Base-by-base conservation (phyloP, 2,113 vertebrate species). In the Pongo pygmaeus region DNA sequence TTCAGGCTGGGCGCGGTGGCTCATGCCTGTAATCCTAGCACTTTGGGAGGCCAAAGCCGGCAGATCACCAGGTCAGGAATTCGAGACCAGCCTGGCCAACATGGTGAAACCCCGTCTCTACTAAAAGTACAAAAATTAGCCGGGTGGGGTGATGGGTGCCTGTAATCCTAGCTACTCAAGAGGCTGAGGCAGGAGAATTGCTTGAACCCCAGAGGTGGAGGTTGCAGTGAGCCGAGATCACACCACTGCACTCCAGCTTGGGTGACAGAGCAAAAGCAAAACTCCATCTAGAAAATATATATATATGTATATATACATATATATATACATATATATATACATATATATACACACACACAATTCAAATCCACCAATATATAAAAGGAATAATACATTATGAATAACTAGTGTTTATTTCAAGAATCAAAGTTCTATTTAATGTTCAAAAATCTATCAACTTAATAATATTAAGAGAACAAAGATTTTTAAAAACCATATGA, bases 391-490 rank as follows among this genome's bases (percentile, higher is more conserved):
- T 89, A n/a, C 25, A 86, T 86, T 46, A 89, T 74, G 32, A 80
- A 50, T 6, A 86, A 52, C 43, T 52, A 23, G 18, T 55, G 32
- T 77, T 95, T 87, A 81, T 32, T 35, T 67, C 32, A 64, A 38
- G 52, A 80, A 81, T 55, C 35, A 81, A 80, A 86, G 16, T 84
- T 96, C n/a, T 84, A 85, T 46, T 84, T 67, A 84, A 67, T 69
- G 30, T 90, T 79, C 40, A 79, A 84, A 84, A n/a, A 50, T 43
- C 35, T 85, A 61, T 79, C 27, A 90, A 93, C 23, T 50, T 84
- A 88, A 81, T 52, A 93, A 69, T 70, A 61, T 85, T 84, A 59
- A 84, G 22, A 78, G 14, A 59, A 93, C 35, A 59, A 89, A 59
- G 50, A 35, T 79, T n/a, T 69, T 78, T 77, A 38, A 78, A 80